phyloP scores from a whole-genome alignment of 1,140 invertebrate species.

The Wasmannia auropunctata region DNA sequence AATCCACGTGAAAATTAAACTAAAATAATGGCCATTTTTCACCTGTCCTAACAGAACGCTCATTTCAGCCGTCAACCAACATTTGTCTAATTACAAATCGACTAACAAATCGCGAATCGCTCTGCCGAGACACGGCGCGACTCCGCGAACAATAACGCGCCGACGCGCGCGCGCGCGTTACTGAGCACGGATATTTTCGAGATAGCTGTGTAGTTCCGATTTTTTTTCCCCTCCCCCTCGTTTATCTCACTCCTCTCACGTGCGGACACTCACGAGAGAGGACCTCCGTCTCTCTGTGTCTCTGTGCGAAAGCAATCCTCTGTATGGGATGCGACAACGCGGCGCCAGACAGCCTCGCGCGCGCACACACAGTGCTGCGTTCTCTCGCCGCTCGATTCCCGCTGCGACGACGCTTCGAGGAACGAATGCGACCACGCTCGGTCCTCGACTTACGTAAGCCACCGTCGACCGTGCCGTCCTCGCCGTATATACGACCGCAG shows the following conservation, averaged over 20 bases:
- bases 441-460: conserved; percentile 56
- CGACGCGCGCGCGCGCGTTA: background rate
- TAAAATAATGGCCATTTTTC: background rate
- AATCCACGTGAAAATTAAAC: background rate
- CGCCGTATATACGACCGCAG: conserved; percentile 8
- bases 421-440: conserved; percentile 30
- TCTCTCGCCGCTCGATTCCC: conserved; percentile 53
- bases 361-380: conserved; percentile 54
- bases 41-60: background rate
- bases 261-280: background rate
- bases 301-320: conserved; percentile 65
- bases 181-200: conserved; percentile 25
- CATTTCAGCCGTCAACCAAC: background rate
- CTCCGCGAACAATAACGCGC: conserved; percentile 9
- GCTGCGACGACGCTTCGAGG: conserved; percentile 50
- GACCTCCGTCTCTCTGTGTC: conserved; percentile 2
- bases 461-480: conserved; percentile 3
- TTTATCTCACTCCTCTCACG: conserved; percentile 34
- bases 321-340: conserved; percentile 73
- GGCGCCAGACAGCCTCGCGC: conserved; percentile 64
- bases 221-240: background rate
- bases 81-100: background rate
- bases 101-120: background rate
- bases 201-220: conserved; percentile 35
- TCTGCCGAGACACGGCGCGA: background rate